A percentile compares a stretch with the other conserved stretches of the same genome.
Conservation (phyloP, 2,113 vertebrate genomes). For the Mungos mungo region DNA sequence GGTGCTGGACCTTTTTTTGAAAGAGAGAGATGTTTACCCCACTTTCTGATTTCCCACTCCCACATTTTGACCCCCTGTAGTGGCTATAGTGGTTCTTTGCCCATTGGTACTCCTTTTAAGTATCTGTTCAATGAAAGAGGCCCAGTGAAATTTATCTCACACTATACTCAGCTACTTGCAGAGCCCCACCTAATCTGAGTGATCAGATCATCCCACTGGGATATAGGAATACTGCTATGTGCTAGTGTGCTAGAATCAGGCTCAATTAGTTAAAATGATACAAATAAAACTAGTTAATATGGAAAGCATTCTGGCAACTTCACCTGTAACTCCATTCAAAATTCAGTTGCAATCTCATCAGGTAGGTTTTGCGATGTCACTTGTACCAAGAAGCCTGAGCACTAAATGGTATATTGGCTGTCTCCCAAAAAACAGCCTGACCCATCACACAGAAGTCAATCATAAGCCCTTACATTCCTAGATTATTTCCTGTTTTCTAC, state of each 20-base stretch:
- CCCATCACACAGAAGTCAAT: neutral
- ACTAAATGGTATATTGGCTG: no score
- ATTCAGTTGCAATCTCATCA: neutral
- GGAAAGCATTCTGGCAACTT: neutral
- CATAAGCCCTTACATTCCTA: neutral
- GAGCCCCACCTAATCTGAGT: neutral
- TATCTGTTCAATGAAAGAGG: neutral
- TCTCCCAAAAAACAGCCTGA: neutral
- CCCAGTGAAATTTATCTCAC: neutral
- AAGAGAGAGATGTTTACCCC: no score
- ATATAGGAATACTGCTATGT: neutral
- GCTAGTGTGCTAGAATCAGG: neutral
- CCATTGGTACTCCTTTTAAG: neutral
- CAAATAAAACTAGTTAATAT: neutral
- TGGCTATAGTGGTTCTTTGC: neutral
- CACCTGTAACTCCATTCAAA: neutral
- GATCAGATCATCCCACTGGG: neutral
- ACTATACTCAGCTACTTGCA: neutral
- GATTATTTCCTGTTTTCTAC: neutral
- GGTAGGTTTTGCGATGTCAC: neutral
- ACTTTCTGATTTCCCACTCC: neutral
- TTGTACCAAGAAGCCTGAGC: neutral
- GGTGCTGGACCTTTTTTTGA: no score
- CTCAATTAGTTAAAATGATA: neutral
- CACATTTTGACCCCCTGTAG: neutral